Base-by-base conservation (phyloP, 1,140 invertebrate genomes). In the Nomia melanderi region DNA sequence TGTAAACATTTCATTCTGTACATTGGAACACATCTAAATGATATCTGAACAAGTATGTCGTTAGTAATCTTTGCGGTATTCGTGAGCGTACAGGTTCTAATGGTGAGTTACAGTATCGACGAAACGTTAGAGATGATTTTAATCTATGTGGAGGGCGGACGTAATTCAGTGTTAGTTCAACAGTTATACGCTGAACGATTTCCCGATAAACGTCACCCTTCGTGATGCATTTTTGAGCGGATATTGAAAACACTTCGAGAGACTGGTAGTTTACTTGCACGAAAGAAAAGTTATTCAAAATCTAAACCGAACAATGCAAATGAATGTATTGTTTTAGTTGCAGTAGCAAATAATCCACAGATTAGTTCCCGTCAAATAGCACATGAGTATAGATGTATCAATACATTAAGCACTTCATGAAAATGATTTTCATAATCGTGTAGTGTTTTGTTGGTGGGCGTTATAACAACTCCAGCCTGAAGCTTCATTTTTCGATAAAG, bases 401-500 rank as follows among this genome's bases (percentile, higher is more conserved):
- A 12, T 56, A 41, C 50, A 73, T 39, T 12, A 56, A 56, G 23
- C 41, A 74, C 7, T 63, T 23, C 7, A 57, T 27, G 20, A 27
- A 11, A 57, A 33, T 36, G 36, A 66, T 75, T 66, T 66, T 66
- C 6, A 47, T 33, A 65, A 75, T 25, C 62, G 23, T 31, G 23
- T 75, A 20, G 0, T 23, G 1, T 75, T 75, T 27, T 66, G 36
- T 33, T 7, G 14, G 27, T 75, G 57, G 39, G 53, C 11, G 14
- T 53, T 72, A 63, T 0, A 44, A 25, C 36, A 64, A 74, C 0
- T 64, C 2, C 11, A 56, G 1, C 41, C 2, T 31, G 25, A 59
- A 31, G 25, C 14, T 47, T 31, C 14, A 47, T 41, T 70, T 53
- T 47, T 54, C 8, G 8, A 36, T 25, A 47, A 20, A 59, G 27